Conservation (phyloP, 2,888 invertebrate genomes). For the Polyommatus icarus region DNA sequence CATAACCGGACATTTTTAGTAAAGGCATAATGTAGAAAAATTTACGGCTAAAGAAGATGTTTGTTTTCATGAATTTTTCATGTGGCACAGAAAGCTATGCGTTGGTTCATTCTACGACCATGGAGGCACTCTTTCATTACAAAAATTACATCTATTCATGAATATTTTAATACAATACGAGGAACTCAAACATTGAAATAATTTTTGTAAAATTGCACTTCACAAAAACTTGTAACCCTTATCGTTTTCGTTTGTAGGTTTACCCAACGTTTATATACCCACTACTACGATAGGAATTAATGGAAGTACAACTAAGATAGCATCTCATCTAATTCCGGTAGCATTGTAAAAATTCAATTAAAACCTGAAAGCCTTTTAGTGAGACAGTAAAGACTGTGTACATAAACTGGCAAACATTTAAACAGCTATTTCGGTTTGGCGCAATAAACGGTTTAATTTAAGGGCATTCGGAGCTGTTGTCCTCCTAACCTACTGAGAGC, state of each 20-base stretch:
- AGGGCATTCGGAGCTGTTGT: conserved; percentile 37
- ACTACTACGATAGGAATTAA: not conserved
- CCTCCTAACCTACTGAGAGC: conserved; percentile 39
- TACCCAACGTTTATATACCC: no score
- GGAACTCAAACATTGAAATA: not conserved
- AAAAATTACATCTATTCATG: not conserved
- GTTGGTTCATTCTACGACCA: conserved; percentile 39
- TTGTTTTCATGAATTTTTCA: conserved; percentile 47
- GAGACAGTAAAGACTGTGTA: conserved; percentile 14
- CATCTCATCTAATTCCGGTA: conserved; percentile 1
- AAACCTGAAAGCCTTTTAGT: conserved; percentile 11
- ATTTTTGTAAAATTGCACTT: no score
- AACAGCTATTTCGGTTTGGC: conserved; percentile 28
- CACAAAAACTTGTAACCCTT: no score
- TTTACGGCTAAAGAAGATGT: conserved; percentile 38
- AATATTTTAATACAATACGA: not conserved
- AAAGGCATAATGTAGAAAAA: conserved; percentile 20
- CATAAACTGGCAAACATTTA: conserved; percentile 14
- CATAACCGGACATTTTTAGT: conserved; percentile 7
- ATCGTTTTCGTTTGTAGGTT: no score
- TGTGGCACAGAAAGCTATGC: conserved; percentile 44
- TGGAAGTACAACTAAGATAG: not conserved
- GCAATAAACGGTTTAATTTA: conserved; percentile 30
- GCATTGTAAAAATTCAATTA: conserved; percentile 20
- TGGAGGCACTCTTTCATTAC: conserved; percentile 29